These are phyloP conservation scores for Emys orbicularis DNA, from an alignment of 2,797 vertebrate genomes.

Conservation along the genomic window DNA sequence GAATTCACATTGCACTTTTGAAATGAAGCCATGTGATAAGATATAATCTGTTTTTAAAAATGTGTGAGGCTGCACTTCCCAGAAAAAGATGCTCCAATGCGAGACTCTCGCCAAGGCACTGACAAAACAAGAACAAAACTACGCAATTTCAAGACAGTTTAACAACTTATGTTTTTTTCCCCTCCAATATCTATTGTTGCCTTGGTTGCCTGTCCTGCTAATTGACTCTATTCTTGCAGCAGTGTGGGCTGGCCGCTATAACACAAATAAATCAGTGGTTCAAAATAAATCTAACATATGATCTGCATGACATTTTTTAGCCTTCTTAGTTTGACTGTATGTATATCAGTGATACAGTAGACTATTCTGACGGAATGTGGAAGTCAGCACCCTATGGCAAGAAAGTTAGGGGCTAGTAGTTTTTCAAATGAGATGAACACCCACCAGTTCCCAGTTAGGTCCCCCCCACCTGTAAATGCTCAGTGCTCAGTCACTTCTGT, in stretches of 20 bases:
- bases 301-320: neutral
- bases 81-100: neutral
- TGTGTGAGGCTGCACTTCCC: slow-evolving; percentile 16
- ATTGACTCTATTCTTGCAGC: slow-evolving; percentile 62
- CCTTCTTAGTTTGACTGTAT: neutral
- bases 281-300: slow-evolving; percentile 53
- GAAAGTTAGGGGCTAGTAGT: neutral
- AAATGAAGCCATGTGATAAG: neutral
- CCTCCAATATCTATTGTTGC: slow-evolving; percentile 69
- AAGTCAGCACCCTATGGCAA: neutral
- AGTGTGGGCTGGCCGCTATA: slow-evolving; percentile 68
- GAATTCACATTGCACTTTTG: fast-evolving
- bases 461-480: neutral
- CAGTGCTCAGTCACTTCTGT: neutral
- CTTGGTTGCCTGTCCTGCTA: slow-evolving; percentile 40
- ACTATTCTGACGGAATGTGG: neutral
- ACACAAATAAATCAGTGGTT: slow-evolving; percentile 66
- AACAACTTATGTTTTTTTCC: slow-evolving; percentile 36
- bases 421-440: neutral
- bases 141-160: slow-evolving; percentile 56
- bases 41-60: slow-evolving; percentile 31
- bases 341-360: fast-evolving
- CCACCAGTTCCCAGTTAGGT: neutral
- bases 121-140: slow-evolving; percentile 48
- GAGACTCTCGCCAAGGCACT: slow-evolving; percentile 58